These are phyloP conservation scores for Gavialis gangeticus DNA, from an alignment of 2,113 vertebrate species.

Conservation along the genomic window DNA sequence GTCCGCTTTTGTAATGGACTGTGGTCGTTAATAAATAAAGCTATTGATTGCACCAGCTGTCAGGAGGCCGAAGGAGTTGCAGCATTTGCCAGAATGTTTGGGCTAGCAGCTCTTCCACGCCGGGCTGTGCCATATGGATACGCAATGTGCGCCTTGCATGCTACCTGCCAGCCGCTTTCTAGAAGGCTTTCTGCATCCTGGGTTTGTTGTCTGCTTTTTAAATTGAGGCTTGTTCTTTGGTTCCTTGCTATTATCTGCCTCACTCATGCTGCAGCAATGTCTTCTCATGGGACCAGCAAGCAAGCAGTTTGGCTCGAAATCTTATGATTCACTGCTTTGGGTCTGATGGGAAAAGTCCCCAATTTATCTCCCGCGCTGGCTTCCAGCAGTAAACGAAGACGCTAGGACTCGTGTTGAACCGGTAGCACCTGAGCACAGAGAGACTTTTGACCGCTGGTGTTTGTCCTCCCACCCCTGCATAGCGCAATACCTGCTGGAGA, in stretches of 20 bases:
- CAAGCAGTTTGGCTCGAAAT: slow-evolving; percentile 16
- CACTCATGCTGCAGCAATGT: not conserved
- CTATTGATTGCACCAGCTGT: slow-evolving; percentile 41
- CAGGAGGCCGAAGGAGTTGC: slow-evolving; percentile 56
- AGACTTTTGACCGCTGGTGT: not conserved
- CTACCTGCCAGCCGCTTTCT: slow-evolving; percentile 23
- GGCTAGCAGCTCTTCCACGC: slow-evolving; percentile 49
- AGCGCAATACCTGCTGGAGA: not conserved
- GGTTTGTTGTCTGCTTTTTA: not conserved
- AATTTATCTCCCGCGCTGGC: not conserved
- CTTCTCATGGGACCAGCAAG: not conserved
- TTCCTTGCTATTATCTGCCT: not conserved
- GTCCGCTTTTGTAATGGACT: slow-evolving; percentile 48
- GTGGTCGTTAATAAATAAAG: slow-evolving; percentile 40
- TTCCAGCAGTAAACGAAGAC: not conserved
- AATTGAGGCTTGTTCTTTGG: not conserved
- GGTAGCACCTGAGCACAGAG: not conserved
- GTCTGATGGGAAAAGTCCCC: not conserved
- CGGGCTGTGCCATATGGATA: slow-evolving; percentile 23
- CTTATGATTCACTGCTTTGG: not conserved
- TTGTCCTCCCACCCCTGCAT: not conserved
- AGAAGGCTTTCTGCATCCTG: slow-evolving; percentile 23
- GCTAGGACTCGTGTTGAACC: not conserved
- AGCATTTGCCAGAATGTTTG: not conserved
- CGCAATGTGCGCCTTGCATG: not conserved